These are phyloP conservation scores for Dryococelus australis DNA, from an alignment of 2,888 invertebrate species.

Conservation along the genomic window DNA sequence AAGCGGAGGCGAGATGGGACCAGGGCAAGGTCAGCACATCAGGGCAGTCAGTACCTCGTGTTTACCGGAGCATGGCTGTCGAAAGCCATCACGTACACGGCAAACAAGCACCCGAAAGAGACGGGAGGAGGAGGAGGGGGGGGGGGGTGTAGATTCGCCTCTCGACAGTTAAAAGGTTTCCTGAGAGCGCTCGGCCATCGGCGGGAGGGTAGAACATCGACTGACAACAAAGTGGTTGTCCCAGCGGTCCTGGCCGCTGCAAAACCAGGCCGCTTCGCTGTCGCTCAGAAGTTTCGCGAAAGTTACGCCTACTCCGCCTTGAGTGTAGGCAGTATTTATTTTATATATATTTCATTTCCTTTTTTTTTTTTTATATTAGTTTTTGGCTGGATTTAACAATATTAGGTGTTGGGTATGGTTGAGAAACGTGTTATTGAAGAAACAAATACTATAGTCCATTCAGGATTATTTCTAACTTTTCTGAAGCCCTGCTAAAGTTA, in stretches of 20 bases:
- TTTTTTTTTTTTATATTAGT: no score
- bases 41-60: no score
- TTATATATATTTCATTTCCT: no score
- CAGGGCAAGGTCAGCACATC: background rate
- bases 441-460: no score
- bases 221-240: background rate
- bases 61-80: background rate
- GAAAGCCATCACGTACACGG: constrained; percentile 8
- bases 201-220: background rate
- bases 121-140: background rate
- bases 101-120: background rate
- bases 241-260: background rate
- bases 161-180: constrained; percentile 6
- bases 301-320: no score
- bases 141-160: background rate
- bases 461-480: no score
- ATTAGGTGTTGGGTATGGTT: no score
- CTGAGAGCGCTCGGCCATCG: background rate
- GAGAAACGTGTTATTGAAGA: no score
- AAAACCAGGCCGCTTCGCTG: background rate
- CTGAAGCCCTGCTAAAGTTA: no score
- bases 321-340: no score
- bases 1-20: no score
- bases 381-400: no score
- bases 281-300: background rate